phyloP scores from a whole-genome alignment of 2,888 invertebrate species.

The Lingula anatina region DNA sequence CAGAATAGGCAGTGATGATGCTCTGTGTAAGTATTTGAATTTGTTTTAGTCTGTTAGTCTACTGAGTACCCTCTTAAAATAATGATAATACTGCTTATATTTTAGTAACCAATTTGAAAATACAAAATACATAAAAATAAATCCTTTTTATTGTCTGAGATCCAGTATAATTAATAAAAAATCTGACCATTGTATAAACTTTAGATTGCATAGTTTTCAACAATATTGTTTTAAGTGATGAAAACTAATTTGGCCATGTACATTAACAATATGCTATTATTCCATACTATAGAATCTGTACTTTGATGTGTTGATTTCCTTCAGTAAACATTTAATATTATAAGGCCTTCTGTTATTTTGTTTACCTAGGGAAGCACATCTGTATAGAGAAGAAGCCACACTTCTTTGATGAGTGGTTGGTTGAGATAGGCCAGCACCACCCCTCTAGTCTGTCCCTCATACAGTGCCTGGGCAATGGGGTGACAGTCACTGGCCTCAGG shows the following conservation, averaged over 20 bases:
- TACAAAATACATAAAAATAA: no score
- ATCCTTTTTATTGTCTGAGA: no score
- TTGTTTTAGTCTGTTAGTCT: not conserved
- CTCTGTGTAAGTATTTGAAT: constrained; percentile 36
- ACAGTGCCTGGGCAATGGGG: constrained; percentile 36
- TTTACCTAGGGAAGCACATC: constrained; percentile 35
- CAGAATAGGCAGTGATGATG: constrained; percentile 39
- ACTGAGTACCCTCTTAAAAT: not conserved
- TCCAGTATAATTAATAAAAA: no score
- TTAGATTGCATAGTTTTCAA: no score
- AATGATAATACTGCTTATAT: not conserved
- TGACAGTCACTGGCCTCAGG: constrained; percentile 36
- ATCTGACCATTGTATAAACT: no score
- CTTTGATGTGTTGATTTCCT: no score
- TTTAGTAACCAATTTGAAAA: no score
- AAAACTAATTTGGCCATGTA: no score
- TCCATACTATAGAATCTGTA: no score
- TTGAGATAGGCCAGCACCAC: constrained; percentile 31
- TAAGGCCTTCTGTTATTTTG: constrained; percentile 1
- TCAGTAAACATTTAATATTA: no score
- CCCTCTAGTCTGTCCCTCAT: constrained; percentile 39
- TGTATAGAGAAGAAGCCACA: constrained; percentile 30
- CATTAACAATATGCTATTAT: no score
- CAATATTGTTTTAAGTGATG: no score
- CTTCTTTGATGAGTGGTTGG: constrained; percentile 30